Evolutionary conservation across 2,797 vertebrate genomes (phyloP), one percentile per base, ranked within the genome.

Genomic region (Menidia menidia): DNA sequence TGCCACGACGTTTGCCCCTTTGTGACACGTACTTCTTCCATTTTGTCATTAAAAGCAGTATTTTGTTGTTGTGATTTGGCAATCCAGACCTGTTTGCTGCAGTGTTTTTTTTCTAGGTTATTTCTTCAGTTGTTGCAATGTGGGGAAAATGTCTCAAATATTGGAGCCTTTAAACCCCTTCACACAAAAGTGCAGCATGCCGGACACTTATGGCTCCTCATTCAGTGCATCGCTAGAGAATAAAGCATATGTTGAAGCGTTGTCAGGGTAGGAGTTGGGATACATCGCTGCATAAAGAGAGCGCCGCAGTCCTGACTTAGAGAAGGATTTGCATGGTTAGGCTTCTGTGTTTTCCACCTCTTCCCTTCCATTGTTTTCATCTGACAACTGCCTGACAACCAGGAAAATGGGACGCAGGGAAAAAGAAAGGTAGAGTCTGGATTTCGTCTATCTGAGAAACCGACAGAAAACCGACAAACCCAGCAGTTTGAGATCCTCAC

Each of bases 291-390:
- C 65, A 18, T 14, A 64, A 78, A 71, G 48, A 80, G 78, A 81
- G 71, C 66, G 68, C 70, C 11, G 57, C 76, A 78, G 82, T 80
- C 82, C 35, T 73, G 71, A 73, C 78, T 81, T 81, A 80, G 81
- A 61, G 83, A 74, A 74, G 80, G 80, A 88, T 90, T 90, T 90
- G 90, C 85, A 87, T 87, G 91, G 89, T 84, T 91, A 83, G 87
- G 86, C 84, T 88, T 77, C 69, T 84, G 86, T 89, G 86, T 88
- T 91, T 88, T 83, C 85, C 76, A 84, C 85, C 82, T 81, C 69
- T 19, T 86, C 88, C 83, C 61, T 66, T 68, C 75, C 66, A 81
- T 91, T 92, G 88, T 90, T 90, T 90, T 90, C 78, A 75, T 80
- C 76, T 88, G 89, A 90, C 90, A 92, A 81, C 70, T 82, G 76